Percentiles rank a stretch among this genome's conserved stretches.
Evolutionary conservation across 1,140 invertebrate species (phyloP).

Genomic region (Drosophila yakuba): DNA sequence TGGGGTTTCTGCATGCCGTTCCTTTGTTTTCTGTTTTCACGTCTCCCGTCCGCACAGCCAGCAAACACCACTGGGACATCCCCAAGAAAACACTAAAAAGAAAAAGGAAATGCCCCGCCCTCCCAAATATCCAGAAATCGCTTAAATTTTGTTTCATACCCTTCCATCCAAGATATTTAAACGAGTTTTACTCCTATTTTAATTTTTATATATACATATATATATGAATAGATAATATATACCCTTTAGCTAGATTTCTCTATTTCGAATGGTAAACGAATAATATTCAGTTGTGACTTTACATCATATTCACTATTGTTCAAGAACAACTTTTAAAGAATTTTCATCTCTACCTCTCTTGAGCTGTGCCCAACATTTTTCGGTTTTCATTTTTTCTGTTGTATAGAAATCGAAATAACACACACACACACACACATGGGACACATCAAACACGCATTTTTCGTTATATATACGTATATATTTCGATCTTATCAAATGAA

Average conservation of each 20-base stretch:
- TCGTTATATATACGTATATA: conserved; percentile 2
- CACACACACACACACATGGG: conserved; percentile 3
- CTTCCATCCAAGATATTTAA: neutral
- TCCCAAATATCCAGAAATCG: neutral
- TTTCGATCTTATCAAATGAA: conserved; percentile 23
- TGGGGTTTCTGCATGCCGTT: conserved; percentile 33
- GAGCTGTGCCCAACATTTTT: conserved; percentile 75
- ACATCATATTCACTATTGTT: conserved; percentile 12
- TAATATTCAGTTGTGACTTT: conserved; percentile 31
- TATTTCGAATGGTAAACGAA: conserved; percentile 46
- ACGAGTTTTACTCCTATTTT: conserved; percentile 2
- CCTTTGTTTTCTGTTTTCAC: conserved; percentile 36
- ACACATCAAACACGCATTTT: neutral
- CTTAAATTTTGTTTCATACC: conserved; percentile 13
- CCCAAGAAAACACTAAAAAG: conserved; percentile 7
- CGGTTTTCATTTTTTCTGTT: conserved; percentile 65
- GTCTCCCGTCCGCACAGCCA: conserved; percentile 30
- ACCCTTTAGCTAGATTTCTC: conserved; percentile 36
- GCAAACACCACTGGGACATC: conserved; percentile 10
- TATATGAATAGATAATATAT: conserved; percentile 32
- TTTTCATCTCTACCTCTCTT: conserved; percentile 39
- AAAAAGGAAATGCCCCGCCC: neutral
- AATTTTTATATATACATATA: conserved; percentile 2
- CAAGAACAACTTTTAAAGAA: conserved; percentile 19
- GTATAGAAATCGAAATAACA: conserved; percentile 29